Evolutionary conservation across 1,140 invertebrate species (phyloP).

Genomic region (Polyergus mexicanus): DNA sequence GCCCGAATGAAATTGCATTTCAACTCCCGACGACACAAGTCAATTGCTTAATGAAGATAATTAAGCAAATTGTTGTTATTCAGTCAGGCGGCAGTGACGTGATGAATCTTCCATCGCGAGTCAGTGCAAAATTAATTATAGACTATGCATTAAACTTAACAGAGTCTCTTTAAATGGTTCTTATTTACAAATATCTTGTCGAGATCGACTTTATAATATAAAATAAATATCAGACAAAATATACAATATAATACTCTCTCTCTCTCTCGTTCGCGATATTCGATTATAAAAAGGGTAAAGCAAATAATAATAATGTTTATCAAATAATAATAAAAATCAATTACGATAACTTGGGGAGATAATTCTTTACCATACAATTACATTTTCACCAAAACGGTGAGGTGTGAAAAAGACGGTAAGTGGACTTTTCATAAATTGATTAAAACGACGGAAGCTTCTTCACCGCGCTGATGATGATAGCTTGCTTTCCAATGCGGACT

Average conservation of each 20-base stretch:
- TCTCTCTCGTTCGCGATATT: background rate
- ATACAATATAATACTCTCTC: no score
- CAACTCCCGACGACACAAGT: background rate
- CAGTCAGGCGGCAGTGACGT: slow-evolving; percentile 20
- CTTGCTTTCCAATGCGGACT: slow-evolving; percentile 25
- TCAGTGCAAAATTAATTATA: slow-evolving; percentile 42
- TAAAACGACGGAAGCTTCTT: slow-evolving; percentile 19
- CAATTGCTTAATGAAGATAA: slow-evolving; percentile 53
- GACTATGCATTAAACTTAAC: slow-evolving; percentile 6
- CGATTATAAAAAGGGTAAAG: background rate
- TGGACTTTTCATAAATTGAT: slow-evolving; percentile 37
- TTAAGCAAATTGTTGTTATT: slow-evolving; percentile 41
- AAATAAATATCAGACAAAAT: slow-evolving; percentile 1
- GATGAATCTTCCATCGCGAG: slow-evolving; percentile 37
- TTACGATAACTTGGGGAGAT: background rate
- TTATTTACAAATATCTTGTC: background rate
- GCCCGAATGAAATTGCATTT: slow-evolving; percentile 24
- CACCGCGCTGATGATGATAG: slow-evolving; percentile 28
- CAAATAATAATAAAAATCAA: background rate
- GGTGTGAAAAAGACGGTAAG: slow-evolving; percentile 25
- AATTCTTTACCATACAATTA: background rate
- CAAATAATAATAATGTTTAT: background rate
- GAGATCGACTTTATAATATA: background rate
- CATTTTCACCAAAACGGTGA: background rate
- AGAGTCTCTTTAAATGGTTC: background rate